Percentiles rank a stretch among this genome's conserved stretches.
These are phyloP conservation scores for Spisula subtruncata DNA, from an alignment of 2,888 invertebrate species.

Conservation along the genomic window DNA sequence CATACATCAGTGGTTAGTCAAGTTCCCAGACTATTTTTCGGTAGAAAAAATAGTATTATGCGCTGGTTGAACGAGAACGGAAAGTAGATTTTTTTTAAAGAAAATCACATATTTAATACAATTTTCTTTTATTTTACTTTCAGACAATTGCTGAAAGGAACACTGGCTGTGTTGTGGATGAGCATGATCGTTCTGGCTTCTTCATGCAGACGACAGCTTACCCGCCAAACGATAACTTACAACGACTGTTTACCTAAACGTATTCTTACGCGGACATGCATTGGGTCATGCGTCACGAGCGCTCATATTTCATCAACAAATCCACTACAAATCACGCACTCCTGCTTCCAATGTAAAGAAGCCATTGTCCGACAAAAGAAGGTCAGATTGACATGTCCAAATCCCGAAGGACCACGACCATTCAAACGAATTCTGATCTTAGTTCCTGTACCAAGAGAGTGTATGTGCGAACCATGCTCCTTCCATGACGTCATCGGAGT, in stretches of 20 bases:
- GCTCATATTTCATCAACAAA: constrained; percentile 43
- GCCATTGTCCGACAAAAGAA: constrained; percentile 27
- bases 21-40: no score
- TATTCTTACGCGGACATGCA: constrained; percentile 52
- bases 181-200: not conserved
- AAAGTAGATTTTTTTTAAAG: no score
- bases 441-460: constrained; percentile 44
- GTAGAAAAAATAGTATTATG: no score
- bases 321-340: constrained; percentile 47
- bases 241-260: constrained; percentile 58
- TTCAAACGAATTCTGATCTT: constrained; percentile 32
- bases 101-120: not conserved
- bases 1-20: no score
- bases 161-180: not conserved
- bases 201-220: constrained; percentile 42
- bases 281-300: constrained; percentile 51
- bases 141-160: not conserved
- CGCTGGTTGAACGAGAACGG: no score
- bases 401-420: constrained; percentile 19
- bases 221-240: constrained; percentile 46
- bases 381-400: constrained; percentile 54
- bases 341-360: constrained; percentile 62
- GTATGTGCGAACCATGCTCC: constrained; percentile 55
- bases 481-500: constrained; percentile 30
- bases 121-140: not conserved